Evolutionary conservation across 2,113 vertebrate species (phyloP).

Genomic region (Gallinago media): DNA sequence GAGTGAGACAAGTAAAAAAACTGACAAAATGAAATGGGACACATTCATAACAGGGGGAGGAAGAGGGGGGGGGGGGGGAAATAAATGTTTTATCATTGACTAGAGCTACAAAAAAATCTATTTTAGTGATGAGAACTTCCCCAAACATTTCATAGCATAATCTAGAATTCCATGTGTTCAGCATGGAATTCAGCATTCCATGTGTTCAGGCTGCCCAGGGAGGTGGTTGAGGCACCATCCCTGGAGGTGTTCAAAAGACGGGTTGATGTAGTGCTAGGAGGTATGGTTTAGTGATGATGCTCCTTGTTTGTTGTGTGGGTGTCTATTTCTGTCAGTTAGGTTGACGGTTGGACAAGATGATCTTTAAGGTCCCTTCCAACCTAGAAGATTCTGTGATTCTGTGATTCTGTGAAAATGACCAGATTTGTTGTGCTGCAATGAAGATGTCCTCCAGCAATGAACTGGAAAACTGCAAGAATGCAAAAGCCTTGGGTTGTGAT

Average conservation of each 20-base stretch:
- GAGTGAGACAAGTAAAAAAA: neutral
- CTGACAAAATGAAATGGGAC: neutral
- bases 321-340: no score
- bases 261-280: no score
- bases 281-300: no score
- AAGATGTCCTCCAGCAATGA: neutral
- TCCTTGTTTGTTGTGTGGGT: no score
- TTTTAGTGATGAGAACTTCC: neutral
- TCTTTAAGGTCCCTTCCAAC: no score
- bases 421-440: neutral
- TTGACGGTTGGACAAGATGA: no score
- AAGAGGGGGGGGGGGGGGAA: no score
- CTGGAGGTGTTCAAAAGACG: no score
- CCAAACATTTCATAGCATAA: neutral
- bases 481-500: neutral
- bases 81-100: neutral
- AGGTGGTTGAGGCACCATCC: no score
- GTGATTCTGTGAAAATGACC: neutral
- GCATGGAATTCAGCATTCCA: no score
- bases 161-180: neutral
- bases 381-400: no score
- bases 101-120: neutral
- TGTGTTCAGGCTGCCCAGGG: no score
- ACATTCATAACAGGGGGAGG: accelerated
- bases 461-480: neutral